Evolutionary conservation across 2,888 invertebrate species (phyloP).

Genomic region (Leptinotarsa haldemani): DNA sequence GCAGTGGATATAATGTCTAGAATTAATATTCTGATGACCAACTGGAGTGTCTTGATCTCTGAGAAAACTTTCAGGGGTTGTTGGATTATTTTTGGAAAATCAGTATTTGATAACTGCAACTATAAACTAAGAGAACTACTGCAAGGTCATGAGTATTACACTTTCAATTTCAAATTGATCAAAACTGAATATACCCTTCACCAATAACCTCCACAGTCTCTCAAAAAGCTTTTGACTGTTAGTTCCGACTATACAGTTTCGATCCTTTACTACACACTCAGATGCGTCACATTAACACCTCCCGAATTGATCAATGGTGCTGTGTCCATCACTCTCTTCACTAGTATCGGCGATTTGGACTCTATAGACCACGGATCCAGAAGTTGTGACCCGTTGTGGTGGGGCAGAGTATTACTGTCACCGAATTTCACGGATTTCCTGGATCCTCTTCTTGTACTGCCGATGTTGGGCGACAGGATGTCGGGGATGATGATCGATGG

Average conservation of each 20-base stretch:
- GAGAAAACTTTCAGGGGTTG: too few relatives aligned
- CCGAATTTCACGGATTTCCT: slow-evolving; percentile 81
- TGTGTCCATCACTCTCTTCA: slow-evolving; percentile 52
- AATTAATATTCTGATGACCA: too few relatives aligned
- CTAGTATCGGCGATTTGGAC: slow-evolving; percentile 54
- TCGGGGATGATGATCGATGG: slow-evolving; percentile 61
- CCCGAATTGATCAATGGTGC: slow-evolving; percentile 55
- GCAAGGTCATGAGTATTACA: too few relatives aligned
- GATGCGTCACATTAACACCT: slow-evolving; percentile 33
- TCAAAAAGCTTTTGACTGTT: neutral
- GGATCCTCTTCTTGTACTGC: slow-evolving; percentile 64
- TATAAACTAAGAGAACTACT: too few relatives aligned
- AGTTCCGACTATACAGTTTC: neutral
- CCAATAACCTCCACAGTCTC: neutral
- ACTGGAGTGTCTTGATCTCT: too few relatives aligned
- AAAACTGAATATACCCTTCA: neutral
- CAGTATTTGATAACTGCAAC: too few relatives aligned
- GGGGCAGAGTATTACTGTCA: slow-evolving; percentile 60
- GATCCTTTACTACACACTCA: slow-evolving; percentile 31
- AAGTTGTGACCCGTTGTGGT: slow-evolving; percentile 57
- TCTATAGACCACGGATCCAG: slow-evolving; percentile 63
- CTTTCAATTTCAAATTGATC: too few relatives aligned
- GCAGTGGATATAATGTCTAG: too few relatives aligned
- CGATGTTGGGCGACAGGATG: slow-evolving; percentile 59
- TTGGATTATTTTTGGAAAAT: too few relatives aligned